Evolutionary conservation across 2,113 vertebrate species (phyloP), one percentile per base, ranked within the genome.

Genomic region (Scophthalmus maximus): DNA sequence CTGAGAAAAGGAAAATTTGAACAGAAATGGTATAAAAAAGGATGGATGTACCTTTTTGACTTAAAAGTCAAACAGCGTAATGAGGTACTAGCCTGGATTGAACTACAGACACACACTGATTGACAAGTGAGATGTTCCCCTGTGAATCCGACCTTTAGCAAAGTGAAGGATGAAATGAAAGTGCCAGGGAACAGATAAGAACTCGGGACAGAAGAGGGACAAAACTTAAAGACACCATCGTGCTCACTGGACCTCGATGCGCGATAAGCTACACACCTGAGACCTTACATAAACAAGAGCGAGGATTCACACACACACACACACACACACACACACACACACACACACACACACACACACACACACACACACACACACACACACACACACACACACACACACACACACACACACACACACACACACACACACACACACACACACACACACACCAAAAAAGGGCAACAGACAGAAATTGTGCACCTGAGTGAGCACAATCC

Each of bases 231-330:
- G 76, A 82, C 78, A 49, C 78, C 69, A 80, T 72, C 73, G 49
- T 81, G 81, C 73, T 86, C 78, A 80, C 73, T 88, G 85, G 85
- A 86, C 85, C 88, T 78, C 65, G 62, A 63, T 73, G 70, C 17
- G 0, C 65, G 81, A 88, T 82, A 88, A 84, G 67, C 61, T 14
- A 25, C 69, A 72, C n/a, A n/a, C n/a, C n/a, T n/a, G n/a, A n/a
- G n/a, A n/a, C n/a, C n/a, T n/a, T n/a, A n/a, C n/a, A n/a, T n/a
- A n/a, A n/a, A n/a, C n/a, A n/a, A n/a, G n/a, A n/a, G n/a, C n/a
- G n/a, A n/a, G n/a, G n/a, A n/a, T n/a, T n/a, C n/a, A n/a, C n/a
- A n/a, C n/a, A n/a, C n/a, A n/a, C n/a, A n/a, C n/a, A n/a, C n/a
- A n/a, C n/a, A n/a, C n/a, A n/a, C n/a, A n/a, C n/a, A n/a, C n/a